Evolutionary conservation across 2,888 invertebrate species (phyloP).

Genomic region (Stenurella melanura): DNA sequence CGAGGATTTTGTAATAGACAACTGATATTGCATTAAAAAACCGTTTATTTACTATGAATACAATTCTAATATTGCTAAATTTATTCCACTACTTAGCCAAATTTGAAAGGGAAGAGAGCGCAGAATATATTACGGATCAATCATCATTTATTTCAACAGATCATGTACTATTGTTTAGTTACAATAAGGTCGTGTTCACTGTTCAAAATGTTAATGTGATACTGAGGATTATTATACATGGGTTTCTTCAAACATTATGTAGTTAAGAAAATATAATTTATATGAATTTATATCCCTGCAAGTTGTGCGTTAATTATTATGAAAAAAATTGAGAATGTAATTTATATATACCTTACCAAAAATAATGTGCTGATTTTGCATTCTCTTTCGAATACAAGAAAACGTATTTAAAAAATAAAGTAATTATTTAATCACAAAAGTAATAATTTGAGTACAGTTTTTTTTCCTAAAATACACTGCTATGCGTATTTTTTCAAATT

Average conservation of each 20-base stretch:
- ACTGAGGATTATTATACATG: background rate
- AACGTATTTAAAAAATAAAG: too few relatives aligned
- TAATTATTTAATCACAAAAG: too few relatives aligned
- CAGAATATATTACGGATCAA: background rate
- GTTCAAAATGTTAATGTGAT: background rate
- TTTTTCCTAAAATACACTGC: too few relatives aligned
- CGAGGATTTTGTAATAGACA: slow-evolving; percentile 43
- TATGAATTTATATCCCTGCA: too few relatives aligned
- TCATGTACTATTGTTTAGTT: slow-evolving; percentile 18
- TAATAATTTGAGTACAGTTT: too few relatives aligned
- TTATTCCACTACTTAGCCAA: slow-evolving; percentile 13
- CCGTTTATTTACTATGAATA: slow-evolving; percentile 33
- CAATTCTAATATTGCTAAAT: slow-evolving; percentile 25
- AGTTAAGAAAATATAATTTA: background rate
- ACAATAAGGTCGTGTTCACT: background rate
- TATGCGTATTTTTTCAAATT: too few relatives aligned
- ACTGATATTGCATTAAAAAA: slow-evolving; percentile 31
- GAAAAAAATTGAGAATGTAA: too few relatives aligned
- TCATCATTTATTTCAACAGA: slow-evolving; percentile 1
- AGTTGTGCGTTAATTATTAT: too few relatives aligned
- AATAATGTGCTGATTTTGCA: too few relatives aligned
- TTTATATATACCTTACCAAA: too few relatives aligned
- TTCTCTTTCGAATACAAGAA: too few relatives aligned
- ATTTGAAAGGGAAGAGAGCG: background rate
- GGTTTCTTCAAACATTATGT: background rate